These are phyloP conservation scores for Trichomycterus rosablanca DNA, from an alignment of 2,113 vertebrate genomes.

Conservation along the genomic window DNA sequence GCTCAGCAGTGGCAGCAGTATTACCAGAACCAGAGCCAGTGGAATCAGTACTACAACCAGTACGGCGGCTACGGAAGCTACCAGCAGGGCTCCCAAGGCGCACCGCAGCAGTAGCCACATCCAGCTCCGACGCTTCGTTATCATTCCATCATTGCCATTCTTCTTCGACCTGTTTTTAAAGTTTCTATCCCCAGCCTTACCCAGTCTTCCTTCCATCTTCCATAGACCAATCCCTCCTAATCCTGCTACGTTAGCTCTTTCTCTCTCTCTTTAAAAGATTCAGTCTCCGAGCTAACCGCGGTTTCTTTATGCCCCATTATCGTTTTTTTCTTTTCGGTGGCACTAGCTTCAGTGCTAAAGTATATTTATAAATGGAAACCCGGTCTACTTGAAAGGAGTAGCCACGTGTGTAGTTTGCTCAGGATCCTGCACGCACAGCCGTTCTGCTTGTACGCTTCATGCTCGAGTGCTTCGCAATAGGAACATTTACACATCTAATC, in stretches of 20 bases:
- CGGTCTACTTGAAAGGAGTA: constrained; percentile 33
- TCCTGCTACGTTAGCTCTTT: not conserved
- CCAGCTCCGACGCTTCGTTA: not conserved
- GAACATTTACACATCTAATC: constrained; percentile 30
- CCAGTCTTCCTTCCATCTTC: constrained; percentile 8
- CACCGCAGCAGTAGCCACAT: constrained; percentile 49
- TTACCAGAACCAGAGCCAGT: constrained; percentile 91
- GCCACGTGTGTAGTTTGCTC: constrained; percentile 27
- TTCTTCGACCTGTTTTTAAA: constrained; percentile 29
- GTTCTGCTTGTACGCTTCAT: constrained; percentile 33
- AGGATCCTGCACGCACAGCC: constrained; percentile 19
- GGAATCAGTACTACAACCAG: constrained; percentile 88
- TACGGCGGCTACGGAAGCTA: constrained; percentile 77
- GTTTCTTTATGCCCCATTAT: constrained; percentile 14
- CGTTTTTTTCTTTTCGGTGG: too few relatives aligned
- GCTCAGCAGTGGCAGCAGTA: constrained; percentile 92
- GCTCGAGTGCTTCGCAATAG: constrained; percentile 28
- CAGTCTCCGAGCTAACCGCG: constrained; percentile 18
- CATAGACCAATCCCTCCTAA: not conserved
- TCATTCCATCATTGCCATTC: constrained; percentile 41
- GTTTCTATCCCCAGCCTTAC: not conserved
- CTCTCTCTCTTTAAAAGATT: constrained; percentile 1
- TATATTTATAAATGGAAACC: constrained; percentile 34
- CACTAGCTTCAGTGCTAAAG: too few relatives aligned
- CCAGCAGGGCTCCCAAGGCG: constrained; percentile 71